These are phyloP conservation scores for Lithophane semibrunnea DNA, from an alignment of 2,888 invertebrate species.

Conservation along the genomic window DNA sequence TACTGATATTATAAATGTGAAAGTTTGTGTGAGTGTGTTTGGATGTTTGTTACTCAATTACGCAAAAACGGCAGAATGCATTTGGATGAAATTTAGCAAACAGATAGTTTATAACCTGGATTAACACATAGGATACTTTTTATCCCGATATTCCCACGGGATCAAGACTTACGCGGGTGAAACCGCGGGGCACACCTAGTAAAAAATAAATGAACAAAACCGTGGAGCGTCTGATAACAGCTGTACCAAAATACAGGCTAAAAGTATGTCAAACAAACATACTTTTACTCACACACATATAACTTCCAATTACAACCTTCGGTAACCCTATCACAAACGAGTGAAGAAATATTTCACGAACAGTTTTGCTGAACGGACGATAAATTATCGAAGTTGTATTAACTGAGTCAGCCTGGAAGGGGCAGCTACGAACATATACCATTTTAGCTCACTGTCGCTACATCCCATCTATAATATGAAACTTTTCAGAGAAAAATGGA, in stretches of 20 bases:
- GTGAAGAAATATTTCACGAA: conserved; percentile 58
- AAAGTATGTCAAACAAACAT: conserved; percentile 29
- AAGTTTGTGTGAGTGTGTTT: too few relatives aligned
- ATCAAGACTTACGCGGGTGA: too few relatives aligned
- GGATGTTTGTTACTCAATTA: too few relatives aligned
- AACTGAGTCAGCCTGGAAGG: conserved; percentile 56
- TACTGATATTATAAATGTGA: too few relatives aligned
- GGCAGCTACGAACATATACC: conserved; percentile 54
- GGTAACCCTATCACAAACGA: conserved; percentile 47
- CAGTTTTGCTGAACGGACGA: conserved; percentile 65
- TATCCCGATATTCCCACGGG: too few relatives aligned
- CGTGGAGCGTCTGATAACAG: not conserved
- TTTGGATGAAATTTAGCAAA: too few relatives aligned
- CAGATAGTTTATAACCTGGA: too few relatives aligned
- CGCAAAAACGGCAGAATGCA: too few relatives aligned
- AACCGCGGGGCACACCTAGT: too few relatives aligned
- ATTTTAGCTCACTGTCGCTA: conserved; percentile 42
- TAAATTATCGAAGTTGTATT: conserved; percentile 71
- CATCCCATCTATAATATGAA: conserved; percentile 36
- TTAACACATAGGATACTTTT: too few relatives aligned
- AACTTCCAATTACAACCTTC: conserved; percentile 33
- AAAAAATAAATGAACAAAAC: not conserved
- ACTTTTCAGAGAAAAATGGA: conserved; percentile 52
- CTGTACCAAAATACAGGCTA: not conserved
- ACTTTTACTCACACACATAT: conserved; percentile 7